phyloP scores from a whole-genome alignment of 2,797 vertebrate species.

The Natrix natrix region DNA sequence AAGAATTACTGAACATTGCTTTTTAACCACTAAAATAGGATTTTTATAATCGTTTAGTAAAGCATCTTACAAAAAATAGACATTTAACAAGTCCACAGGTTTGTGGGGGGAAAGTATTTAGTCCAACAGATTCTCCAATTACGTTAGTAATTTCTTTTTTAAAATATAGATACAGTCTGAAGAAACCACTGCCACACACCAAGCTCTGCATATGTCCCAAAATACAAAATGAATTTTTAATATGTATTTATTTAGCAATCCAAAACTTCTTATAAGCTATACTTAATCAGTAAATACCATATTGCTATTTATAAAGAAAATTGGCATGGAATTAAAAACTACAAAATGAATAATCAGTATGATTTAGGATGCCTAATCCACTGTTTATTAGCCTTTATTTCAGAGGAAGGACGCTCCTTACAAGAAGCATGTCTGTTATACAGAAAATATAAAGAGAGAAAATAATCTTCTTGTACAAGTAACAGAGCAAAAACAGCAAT shows the following conservation, averaged over 20 bases:
- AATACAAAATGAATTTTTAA: background rate
- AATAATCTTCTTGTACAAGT: background rate
- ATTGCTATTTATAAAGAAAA: background rate
- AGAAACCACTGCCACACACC: background rate
- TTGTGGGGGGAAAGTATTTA: background rate
- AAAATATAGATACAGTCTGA: background rate
- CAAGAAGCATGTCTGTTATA: background rate
- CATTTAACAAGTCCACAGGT: background rate
- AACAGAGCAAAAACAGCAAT: background rate
- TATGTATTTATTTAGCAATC: background rate
- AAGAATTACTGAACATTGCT: background rate
- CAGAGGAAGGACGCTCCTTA: background rate
- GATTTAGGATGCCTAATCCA: background rate
- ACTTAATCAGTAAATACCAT: background rate
- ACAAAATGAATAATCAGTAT: background rate
- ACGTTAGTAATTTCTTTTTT: background rate
- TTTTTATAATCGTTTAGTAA: background rate
- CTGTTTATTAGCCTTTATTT: background rate
- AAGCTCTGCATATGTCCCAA: background rate
- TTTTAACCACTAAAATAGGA: background rate
- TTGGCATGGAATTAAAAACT: background rate
- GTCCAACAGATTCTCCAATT: background rate
- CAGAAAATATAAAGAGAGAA: background rate
- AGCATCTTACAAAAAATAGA: background rate
- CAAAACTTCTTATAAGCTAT: background rate